Evolutionary conservation across 1,140 invertebrate species (phyloP).

Genomic region (Zaprionus inermis): DNA sequence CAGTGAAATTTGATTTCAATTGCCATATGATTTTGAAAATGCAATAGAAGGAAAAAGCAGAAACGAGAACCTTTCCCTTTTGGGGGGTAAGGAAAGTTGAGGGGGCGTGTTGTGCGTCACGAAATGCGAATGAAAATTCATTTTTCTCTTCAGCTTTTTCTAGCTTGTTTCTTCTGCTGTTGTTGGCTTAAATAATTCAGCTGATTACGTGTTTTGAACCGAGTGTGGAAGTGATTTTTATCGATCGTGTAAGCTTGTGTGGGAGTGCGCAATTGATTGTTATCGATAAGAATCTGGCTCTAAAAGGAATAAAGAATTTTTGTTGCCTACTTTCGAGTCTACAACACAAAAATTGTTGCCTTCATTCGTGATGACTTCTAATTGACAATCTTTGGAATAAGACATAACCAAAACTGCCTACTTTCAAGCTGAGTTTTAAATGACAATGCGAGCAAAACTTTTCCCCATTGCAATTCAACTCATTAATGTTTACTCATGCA

Average conservation of each 20-base stretch:
- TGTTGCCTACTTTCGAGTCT: not conserved
- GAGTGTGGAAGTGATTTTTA: not conserved
- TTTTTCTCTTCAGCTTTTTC: not conserved
- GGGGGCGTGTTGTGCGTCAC: not conserved
- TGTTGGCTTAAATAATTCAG: slow-evolving; percentile 51
- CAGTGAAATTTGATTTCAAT: slow-evolving; percentile 78
- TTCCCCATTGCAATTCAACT: not conserved
- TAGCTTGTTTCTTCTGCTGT: not conserved
- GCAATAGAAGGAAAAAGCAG: slow-evolving; percentile 16
- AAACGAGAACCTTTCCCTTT: too few relatives aligned
- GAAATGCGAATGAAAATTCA: slow-evolving; percentile 1
- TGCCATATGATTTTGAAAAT: slow-evolving; percentile 68
- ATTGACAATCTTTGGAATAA: too few relatives aligned
- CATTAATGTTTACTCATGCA: not conserved
- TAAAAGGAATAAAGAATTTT: not conserved
- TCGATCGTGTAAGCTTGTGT: not conserved
- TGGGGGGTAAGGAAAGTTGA: slow-evolving; percentile 8
- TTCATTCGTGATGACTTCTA: not conserved
- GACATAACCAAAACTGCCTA: not conserved
- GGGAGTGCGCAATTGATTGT: not conserved
- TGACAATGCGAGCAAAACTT: not conserved
- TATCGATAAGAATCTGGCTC: not conserved
- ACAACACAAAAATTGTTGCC: not conserved
- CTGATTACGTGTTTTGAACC: slow-evolving; percentile 33
- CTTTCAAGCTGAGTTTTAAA: not conserved